Conservation (phyloP, 92 coral and sea anemone species). For the Metridium senile region DNA sequence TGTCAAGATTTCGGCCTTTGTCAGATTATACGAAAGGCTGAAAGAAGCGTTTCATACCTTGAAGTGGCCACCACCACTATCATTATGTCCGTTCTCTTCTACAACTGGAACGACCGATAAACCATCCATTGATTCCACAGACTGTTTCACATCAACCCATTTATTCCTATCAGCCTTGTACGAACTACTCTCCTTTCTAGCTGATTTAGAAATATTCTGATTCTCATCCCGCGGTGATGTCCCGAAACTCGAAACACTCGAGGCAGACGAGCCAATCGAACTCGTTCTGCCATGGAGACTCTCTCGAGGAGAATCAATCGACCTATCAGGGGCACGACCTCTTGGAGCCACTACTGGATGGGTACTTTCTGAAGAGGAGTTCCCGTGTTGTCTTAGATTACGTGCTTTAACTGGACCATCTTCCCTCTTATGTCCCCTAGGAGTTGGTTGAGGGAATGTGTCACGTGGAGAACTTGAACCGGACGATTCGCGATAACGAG, state of each 20-base stretch:
- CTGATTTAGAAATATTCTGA: slow-evolving; percentile 38
- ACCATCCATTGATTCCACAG: slow-evolving; percentile 48
- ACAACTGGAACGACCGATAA: slow-evolving; percentile 78
- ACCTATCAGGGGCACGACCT: slow-evolving; percentile 14
- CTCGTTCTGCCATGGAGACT: slow-evolving; percentile 28
- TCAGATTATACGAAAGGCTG: neutral
- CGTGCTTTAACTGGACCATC: slow-evolving; percentile 13
- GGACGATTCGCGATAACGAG: slow-evolving; percentile 5
- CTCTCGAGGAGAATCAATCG: slow-evolving; percentile 32
- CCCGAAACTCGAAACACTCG: slow-evolving; percentile 56
- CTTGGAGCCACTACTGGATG: slow-evolving; percentile 7
- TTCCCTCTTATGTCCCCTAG: slow-evolving; percentile 29
- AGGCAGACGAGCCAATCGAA: slow-evolving; percentile 34
- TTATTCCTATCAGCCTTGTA: slow-evolving; percentile 50
- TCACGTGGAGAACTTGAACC: neutral
- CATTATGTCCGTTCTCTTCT: slow-evolving; percentile 7
- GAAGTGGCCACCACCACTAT: neutral
- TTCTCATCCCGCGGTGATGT: slow-evolving; percentile 57
- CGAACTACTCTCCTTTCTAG: slow-evolving; percentile 35
- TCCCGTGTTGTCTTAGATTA: slow-evolving; percentile 16
- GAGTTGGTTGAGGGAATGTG: slow-evolving; percentile 37
- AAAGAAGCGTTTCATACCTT: neutral
- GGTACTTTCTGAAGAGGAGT: slow-evolving; percentile 7
- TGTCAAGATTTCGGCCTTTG: neutral
- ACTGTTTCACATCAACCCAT: slow-evolving; percentile 78